Evolutionary conservation across 2,888 invertebrate species (phyloP), one percentile per base, ranked within the genome.

Genomic region (Pristionchus japonicus): DNA sequence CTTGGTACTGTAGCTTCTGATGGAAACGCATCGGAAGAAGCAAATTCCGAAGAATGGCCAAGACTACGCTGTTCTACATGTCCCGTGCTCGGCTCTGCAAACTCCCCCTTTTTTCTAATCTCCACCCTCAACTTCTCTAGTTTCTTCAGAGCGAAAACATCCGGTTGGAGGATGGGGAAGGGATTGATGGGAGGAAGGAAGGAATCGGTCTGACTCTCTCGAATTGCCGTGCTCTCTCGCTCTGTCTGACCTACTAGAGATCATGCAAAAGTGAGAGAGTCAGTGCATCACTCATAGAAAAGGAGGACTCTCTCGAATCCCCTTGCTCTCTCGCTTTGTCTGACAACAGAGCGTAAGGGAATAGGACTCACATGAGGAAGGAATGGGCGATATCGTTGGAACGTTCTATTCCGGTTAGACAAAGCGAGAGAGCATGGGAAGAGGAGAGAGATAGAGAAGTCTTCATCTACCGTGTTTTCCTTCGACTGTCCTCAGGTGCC

Each of bases 81-180:
- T 52, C 52, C 15, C 57, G 20, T 23, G 57, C 23, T 23, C 23
- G 9, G n/a, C n/a, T 70, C 7, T 70, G 70, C 70, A 70, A 70
- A 11, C 37, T 15, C 23, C 57, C 57, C 57, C 3, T 57, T 70
- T 70, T 34, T 20, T 20, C 70, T 70, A 70, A 70, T 70, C 70
- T 70, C 70, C 70, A 70, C 70, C 70, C 70, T 70, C 70, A 20
- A 15, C 17, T 70, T 37, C 70, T 70, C 70, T 34, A 70, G 70
- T 70, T 70, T 70, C 70, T 15, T 15, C 37, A 37, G n/a, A n/a
- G 13, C 37, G 70, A 70, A 70, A 70, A 70, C 70, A 70, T 70
- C 70, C 70, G 70, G 70, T 37, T 70, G 37, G 20, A 23, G 57
- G 57, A 57, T n/a, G 20, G 3, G 17, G 64, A 70, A 37, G 37